Evolutionary conservation across 2,797 vertebrate genomes (phyloP), one percentile per base, ranked within the genome.

Genomic region (Sorex maritimensis): DNA sequence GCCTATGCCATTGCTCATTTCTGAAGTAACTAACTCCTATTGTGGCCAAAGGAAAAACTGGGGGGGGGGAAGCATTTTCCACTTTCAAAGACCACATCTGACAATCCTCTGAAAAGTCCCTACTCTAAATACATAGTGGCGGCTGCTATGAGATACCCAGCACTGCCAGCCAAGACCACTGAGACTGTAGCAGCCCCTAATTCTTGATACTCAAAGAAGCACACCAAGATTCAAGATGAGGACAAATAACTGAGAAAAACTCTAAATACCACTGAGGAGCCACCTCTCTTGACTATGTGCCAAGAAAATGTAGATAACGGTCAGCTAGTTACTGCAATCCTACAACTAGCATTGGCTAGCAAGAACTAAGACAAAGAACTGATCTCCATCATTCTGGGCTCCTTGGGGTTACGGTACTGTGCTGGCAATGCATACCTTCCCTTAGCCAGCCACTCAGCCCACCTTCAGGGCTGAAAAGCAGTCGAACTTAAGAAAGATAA

Each of bases 291-390:
- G 61, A 91, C 84, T 95, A 77, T 80, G 92, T 96, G 93, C 95
- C 95, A 95, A 86, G 90, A 92, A 96, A 97, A 97, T 95, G 82
- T 91, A 97, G 95, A 96, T 96, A 94, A 95, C 90, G 74, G 2
- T 91, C 94, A 95, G 95, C 93, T 95, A 92, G 88, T 93, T 23
- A 10, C 92, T 95, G 97, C 96, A 95, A 95, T 97, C 85, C 95
- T 90, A 81, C 96, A 95, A 95, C 97, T 95, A 94, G 92, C 91
- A 97, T 96, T 96, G 96, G 81, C 83, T 95, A 96, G 91, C 96
- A 91, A 97, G 61, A 97, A 69, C 95, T 94, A 93, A 89, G 44
- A 67, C 21, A 85, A 81, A 69, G 15, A 34, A 26, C 23, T 46
- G 74, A 72, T 30, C 34, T 10, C 81, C 95, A 88, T 95, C 95